Evolutionary conservation across 1,140 invertebrate species (phyloP).

Genomic region (Neuroterus valhalla): DNA sequence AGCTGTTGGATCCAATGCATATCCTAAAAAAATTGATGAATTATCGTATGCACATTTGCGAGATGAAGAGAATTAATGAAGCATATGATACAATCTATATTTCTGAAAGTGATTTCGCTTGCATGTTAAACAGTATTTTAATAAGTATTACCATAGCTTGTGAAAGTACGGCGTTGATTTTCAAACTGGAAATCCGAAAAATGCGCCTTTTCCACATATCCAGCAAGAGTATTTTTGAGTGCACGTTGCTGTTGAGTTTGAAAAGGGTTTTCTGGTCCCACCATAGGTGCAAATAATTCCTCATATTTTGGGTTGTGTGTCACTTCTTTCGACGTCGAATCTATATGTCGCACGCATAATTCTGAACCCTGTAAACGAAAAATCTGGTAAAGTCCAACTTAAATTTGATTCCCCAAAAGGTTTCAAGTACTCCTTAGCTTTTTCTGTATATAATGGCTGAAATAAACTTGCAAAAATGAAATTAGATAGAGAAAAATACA

Average conservation of each 20-base stretch:
- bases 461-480: too few species aligned
- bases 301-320: slow-evolving; percentile 96
- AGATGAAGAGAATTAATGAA: slow-evolving; percentile 9
- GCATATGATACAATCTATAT: background rate
- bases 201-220: slow-evolving; percentile 96
- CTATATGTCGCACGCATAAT: slow-evolving; percentile 79
- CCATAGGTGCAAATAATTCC: slow-evolving; percentile 93
- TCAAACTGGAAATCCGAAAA: slow-evolving; percentile 99
- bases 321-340: slow-evolving; percentile 87
- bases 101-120: slow-evolving; percentile 12
- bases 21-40: slow-evolving; percentile 77
- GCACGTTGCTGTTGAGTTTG: slow-evolving; percentile 92
- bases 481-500: too few species aligned
- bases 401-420: background rate
- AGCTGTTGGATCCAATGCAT: slow-evolving; percentile 94
- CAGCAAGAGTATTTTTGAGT: slow-evolving; percentile 93
- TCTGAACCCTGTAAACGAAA: slow-evolving; percentile 72
- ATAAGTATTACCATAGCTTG: slow-evolving; percentile 84
- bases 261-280: slow-evolving; percentile 94
- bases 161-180: slow-evolving; percentile 96
- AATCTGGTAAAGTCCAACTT: slow-evolving; percentile 6
- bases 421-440: too few species aligned
- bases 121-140: background rate
- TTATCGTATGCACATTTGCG: background rate
- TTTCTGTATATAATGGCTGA: too few species aligned